Percentiles rank a stretch among this genome's conserved stretches.
These are phyloP conservation scores for Phthorimaea operculella DNA, from an alignment of 1,140 invertebrate genomes.

Conservation along the genomic window DNA sequence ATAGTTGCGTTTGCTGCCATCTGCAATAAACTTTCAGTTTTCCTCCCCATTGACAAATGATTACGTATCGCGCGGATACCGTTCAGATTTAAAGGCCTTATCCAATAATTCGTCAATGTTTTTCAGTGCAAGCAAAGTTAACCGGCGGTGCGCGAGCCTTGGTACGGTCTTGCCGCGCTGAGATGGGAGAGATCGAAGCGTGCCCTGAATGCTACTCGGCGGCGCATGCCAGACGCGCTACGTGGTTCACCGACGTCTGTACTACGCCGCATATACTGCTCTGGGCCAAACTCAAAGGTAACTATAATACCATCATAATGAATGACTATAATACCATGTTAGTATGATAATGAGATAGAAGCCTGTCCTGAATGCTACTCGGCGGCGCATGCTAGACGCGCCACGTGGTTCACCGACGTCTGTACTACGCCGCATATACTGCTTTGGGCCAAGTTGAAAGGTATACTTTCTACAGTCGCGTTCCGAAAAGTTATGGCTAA, in stretches of 20 bases:
- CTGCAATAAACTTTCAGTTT: no score
- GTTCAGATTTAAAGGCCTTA: no score
- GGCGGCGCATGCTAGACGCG: conserved; percentile 83
- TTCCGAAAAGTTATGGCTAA: no score
- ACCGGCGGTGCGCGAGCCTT: conserved; percentile 82
- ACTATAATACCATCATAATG: no score
- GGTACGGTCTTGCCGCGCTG: conserved; percentile 84
- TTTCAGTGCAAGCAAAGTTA: conserved; percentile 78
- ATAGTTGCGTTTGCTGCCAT: no score
- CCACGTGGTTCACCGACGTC: conserved; percentile 91
- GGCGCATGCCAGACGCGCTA: conserved; percentile 81
- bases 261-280: conserved; percentile 87
- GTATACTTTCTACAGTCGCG: no score
- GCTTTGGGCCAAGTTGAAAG: conserved; percentile 93
- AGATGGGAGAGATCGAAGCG: conserved; percentile 92
- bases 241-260: conserved; percentile 94
- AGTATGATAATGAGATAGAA: conserved; percentile 94
- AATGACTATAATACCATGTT: no score
- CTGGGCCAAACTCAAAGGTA: conserved; percentile 93
- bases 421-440: conserved; percentile 89
- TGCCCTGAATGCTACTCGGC: conserved; percentile 92
- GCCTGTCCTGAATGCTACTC: conserved; percentile 92
- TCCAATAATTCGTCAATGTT: not conserved
- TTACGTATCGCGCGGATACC: no score
- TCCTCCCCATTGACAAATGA: no score